Conservation (phyloP, 2,797 vertebrate species). For the Anas capensis region DNA sequence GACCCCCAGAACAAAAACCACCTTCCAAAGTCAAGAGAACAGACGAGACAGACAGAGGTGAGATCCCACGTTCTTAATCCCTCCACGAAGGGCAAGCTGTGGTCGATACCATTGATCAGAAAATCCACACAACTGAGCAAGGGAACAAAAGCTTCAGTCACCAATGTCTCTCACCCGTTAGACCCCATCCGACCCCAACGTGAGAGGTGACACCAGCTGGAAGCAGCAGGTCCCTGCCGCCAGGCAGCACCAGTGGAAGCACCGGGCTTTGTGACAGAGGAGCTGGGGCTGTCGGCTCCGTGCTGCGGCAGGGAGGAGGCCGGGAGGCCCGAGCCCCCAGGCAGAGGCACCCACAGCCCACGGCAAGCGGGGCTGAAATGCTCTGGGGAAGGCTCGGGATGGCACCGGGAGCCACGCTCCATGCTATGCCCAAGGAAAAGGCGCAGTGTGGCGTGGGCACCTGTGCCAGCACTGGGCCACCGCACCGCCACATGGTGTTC, state of each 20-base stretch:
- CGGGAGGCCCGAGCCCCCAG: accelerated
- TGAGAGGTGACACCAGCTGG: neutral
- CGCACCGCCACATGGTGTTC: neutral
- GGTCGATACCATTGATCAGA: neutral
- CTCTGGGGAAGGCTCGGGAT: neutral
- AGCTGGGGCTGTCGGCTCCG: no score
- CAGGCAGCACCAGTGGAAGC: neutral
- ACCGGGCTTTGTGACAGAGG: neutral
- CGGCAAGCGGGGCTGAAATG: neutral
- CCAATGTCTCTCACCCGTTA: neutral
- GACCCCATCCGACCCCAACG: neutral
- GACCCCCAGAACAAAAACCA: neutral
- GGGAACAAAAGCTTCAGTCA: neutral
- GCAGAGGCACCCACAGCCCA: neutral
- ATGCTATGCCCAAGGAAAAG: neutral
- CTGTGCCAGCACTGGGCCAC: neutral
- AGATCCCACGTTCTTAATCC: neutral
- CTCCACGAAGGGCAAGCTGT: neutral
- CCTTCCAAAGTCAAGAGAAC: neutral
- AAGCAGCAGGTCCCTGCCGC: neutral
- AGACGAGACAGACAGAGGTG: neutral
- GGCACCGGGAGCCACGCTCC: neutral
- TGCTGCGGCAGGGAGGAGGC: neutral
- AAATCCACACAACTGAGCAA: neutral
- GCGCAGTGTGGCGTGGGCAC: accelerated